These are phyloP conservation scores for Chrysodeixis includens DNA, from an alignment of 2,888 invertebrate genomes.

Conservation along the genomic window DNA sequence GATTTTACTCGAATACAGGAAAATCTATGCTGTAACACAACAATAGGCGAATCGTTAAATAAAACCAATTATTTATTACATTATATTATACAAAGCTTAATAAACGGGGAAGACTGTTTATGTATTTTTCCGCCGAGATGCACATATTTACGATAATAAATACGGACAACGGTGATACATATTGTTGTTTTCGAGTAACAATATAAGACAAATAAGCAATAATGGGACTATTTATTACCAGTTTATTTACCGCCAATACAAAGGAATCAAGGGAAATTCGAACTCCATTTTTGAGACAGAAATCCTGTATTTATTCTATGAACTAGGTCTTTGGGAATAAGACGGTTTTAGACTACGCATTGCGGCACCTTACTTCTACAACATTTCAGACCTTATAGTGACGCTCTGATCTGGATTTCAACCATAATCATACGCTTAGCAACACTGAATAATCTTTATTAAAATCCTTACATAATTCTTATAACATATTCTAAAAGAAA, in stretches of 20 bases:
- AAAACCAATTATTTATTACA: not conserved
- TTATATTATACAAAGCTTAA: not conserved
- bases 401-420: not conserved
- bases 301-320: not conserved
- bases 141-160: conserved; percentile 6
- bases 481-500: not conserved
- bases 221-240: not conserved
- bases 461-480: conserved; percentile 2
- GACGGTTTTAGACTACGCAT: too few species aligned
- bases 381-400: too few species aligned
- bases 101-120: conserved; percentile 1
- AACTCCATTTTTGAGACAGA: not conserved
- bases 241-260: not conserved
- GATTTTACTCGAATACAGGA: not conserved
- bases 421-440: not conserved
- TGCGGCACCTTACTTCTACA: too few species aligned
- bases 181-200: conserved; percentile 6
- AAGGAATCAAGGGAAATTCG: not conserved
- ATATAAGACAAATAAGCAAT: not conserved
- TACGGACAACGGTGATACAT: conserved; percentile 1
- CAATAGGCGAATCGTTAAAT: not conserved
- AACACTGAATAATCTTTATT: not conserved
- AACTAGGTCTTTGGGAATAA: too few species aligned
- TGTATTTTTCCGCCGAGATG: conserved; percentile 11
- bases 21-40: not conserved